phyloP scores from a whole-genome alignment of 2,888 invertebrate genomes.

The Agrotis segetum region DNA sequence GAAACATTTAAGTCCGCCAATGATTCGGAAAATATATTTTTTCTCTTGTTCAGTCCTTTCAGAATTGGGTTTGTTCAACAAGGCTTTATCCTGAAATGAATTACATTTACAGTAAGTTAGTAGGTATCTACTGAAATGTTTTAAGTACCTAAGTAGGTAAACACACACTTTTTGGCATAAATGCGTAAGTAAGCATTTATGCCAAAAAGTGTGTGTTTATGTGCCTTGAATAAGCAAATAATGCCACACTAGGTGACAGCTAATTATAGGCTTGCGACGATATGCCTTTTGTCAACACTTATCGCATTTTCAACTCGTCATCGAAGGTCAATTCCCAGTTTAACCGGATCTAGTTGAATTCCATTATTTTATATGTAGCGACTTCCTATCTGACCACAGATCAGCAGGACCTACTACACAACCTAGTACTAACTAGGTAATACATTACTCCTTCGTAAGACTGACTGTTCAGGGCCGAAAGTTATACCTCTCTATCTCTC shows the following conservation, averaged over 20 bases:
- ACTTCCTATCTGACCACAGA: background rate
- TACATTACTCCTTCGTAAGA: background rate
- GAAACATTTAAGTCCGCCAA: constrained; percentile 92
- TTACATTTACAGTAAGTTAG: background rate
- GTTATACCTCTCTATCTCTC: no score
- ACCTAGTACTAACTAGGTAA: background rate
- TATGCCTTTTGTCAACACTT: no score
- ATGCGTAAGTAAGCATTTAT: no score
- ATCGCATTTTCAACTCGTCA: no score
- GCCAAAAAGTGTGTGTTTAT: no score
- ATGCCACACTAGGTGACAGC: no score
- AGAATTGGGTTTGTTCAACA: constrained; percentile 89
- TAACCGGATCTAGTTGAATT: background rate
- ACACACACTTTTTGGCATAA: no score
- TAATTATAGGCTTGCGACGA: no score
- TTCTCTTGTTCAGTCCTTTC: constrained; percentile 92
- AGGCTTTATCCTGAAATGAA: constrained; percentile 89
- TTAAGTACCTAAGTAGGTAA: no score
- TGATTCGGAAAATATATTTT: constrained; percentile 89
- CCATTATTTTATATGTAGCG: background rate
- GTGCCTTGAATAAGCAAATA: no score
- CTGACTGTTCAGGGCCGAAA: no score
- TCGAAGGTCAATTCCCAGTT: background rate
- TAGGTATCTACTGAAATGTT: background rate
- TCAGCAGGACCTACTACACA: no score